phyloP scores from a whole-genome alignment of 2,113 vertebrate genomes.

The Oophaga pumilio region DNA sequence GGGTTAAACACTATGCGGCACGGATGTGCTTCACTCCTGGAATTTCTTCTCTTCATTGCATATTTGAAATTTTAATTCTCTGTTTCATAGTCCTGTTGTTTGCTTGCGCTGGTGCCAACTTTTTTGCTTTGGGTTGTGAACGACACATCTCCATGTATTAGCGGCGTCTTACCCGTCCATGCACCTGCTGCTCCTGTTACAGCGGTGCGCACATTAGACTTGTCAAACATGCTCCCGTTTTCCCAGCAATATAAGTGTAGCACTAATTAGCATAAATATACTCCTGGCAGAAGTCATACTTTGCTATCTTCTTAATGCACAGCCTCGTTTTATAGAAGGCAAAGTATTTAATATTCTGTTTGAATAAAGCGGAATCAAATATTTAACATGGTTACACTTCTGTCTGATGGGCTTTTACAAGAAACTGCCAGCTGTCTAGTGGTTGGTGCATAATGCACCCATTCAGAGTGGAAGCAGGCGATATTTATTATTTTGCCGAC shows the following conservation, averaged over 20 bases:
- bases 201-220: not conserved
- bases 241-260: not conserved
- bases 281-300: not conserved
- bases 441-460: not conserved
- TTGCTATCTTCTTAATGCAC: not conserved
- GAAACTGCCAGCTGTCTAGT: not conserved
- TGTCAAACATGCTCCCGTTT: conserved; percentile 13
- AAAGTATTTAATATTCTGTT: not conserved
- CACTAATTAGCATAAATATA: not conserved
- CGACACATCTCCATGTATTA: not conserved
- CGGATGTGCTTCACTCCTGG: not conserved
- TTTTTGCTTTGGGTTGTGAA: not conserved
- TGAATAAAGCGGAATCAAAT: conserved; percentile 5
- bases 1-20: not conserved
- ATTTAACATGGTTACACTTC: not conserved
- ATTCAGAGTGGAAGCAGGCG: not conserved
- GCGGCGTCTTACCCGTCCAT: not conserved
- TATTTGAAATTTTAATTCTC: not conserved
- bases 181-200: conserved; percentile 1
- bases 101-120: not conserved
- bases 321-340: not conserved
- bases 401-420: not conserved
- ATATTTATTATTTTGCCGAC: not conserved
- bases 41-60: not conserved
- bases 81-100: not conserved